Percentiles rank a stretch among this genome's conserved stretches.
Evolutionary conservation across 2,113 vertebrate genomes (phyloP).

Genomic region (Archilochus colubris): DNA sequence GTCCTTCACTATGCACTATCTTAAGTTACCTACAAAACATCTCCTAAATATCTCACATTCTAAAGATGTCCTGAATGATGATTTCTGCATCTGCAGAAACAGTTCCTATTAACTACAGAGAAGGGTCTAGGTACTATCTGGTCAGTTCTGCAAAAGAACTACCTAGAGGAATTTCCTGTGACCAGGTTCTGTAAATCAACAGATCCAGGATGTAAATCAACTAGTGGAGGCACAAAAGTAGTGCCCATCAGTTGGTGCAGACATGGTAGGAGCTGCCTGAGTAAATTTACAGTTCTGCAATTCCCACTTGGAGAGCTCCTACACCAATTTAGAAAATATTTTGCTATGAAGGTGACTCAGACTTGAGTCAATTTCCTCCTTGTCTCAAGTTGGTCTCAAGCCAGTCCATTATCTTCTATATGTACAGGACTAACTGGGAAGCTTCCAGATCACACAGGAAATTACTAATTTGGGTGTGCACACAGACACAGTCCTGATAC

Average conservation of each 20-base stretch:
- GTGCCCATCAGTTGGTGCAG: background rate
- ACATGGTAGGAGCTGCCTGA: background rate
- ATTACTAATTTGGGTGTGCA: background rate
- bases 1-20: background rate
- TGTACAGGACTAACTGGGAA: background rate
- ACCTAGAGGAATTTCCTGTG: background rate
- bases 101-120: background rate
- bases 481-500: background rate
- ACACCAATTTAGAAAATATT: background rate
- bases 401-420: background rate
- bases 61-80: background rate
- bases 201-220: background rate
- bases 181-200: background rate
- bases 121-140: background rate
- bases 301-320: background rate
- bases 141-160: background rate
- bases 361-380: background rate
- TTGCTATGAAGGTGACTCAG: background rate
- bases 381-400: background rate
- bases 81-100: background rate
- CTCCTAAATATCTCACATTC: background rate
- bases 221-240: background rate
- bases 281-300: background rate
- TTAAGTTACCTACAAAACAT: background rate
- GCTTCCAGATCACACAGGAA: background rate